Evolutionary conservation across 2,888 invertebrate genomes (phyloP).

Genomic region (Drosophila paramelanica): DNA sequence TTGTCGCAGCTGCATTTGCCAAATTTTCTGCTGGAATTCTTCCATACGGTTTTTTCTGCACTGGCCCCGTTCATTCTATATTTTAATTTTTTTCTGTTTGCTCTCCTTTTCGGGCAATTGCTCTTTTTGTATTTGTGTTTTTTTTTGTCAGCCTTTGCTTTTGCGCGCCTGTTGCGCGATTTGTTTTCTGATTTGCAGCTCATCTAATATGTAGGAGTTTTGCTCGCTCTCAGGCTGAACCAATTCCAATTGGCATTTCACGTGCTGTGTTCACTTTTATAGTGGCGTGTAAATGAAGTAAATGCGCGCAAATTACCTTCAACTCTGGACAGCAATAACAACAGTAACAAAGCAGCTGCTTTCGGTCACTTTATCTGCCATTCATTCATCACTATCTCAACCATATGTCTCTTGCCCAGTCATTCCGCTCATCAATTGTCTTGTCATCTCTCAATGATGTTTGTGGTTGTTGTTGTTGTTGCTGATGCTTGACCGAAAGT

Average conservation of each 20-base stretch:
- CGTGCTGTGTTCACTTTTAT: neutral
- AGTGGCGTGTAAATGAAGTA: slow-evolving; percentile 59
- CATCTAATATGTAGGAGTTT: slow-evolving; percentile 1
- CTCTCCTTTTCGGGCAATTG: slow-evolving; percentile 16
- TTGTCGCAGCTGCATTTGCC: slow-evolving; percentile 58
- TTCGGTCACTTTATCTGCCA: slow-evolving; percentile 55
- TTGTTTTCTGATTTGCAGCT: slow-evolving; percentile 10
- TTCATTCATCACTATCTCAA: slow-evolving; percentile 46
- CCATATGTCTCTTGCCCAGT: slow-evolving; percentile 22
- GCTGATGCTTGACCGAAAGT: slow-evolving; percentile 56
- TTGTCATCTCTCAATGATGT: slow-evolving; percentile 61
- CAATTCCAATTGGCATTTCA: neutral
- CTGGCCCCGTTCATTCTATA: slow-evolving; percentile 10
- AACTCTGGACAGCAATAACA: slow-evolving; percentile 6
- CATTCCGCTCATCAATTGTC: slow-evolving; percentile 71
- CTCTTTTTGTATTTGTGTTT: neutral
- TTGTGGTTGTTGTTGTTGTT: slow-evolving; percentile 25
- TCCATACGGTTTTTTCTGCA: slow-evolving; percentile 40
- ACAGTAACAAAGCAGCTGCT: slow-evolving; percentile 52
- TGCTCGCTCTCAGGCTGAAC: neutral
- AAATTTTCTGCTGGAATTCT: slow-evolving; percentile 50
- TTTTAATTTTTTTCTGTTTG: neutral
- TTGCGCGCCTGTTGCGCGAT: slow-evolving; percentile 17
- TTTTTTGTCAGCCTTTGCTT: neutral
- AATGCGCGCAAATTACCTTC: slow-evolving; percentile 59